These are phyloP conservation scores for Ammodytes dubius DNA, from an alignment of 2,113 vertebrate genomes.

Conservation along the genomic window DNA sequence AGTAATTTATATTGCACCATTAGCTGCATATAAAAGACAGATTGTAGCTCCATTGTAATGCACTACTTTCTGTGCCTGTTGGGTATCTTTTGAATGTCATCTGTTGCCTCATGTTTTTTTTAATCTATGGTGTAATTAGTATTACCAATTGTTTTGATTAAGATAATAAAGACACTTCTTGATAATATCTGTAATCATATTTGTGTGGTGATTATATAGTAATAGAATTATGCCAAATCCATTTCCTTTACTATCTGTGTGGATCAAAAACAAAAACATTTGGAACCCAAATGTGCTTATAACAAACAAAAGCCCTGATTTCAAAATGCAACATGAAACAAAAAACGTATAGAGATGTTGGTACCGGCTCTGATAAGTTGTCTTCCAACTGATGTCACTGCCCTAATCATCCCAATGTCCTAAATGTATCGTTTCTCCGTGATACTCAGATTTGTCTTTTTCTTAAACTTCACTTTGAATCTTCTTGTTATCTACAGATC, in stretches of 20 bases:
- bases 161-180: conserved; percentile 1
- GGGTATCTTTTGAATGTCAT: not conserved
- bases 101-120: not conserved
- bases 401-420: not conserved
- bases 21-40: too few species aligned
- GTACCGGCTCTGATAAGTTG: not conserved
- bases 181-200: not conserved
- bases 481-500: not conserved
- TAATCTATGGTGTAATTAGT: not conserved
- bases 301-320: not conserved
- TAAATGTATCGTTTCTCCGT: not conserved
- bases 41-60: not conserved
- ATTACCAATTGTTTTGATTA: not conserved
- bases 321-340: not conserved
- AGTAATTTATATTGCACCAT: not conserved
- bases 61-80: not conserved
- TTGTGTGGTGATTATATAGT: not conserved
- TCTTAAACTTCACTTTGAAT: not conserved
- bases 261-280: conserved; percentile 5
- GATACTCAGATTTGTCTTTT: too few species aligned
- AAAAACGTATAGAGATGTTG: not conserved
- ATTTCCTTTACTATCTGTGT: conserved; percentile 8
- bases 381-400: not conserved
- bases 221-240: not conserved
- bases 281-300: not conserved